Percentiles rank a stretch among this genome's conserved stretches.
These are phyloP conservation scores for Sorex maritimensis DNA, from an alignment of 2,797 vertebrate genomes.

Conservation along the genomic window DNA sequence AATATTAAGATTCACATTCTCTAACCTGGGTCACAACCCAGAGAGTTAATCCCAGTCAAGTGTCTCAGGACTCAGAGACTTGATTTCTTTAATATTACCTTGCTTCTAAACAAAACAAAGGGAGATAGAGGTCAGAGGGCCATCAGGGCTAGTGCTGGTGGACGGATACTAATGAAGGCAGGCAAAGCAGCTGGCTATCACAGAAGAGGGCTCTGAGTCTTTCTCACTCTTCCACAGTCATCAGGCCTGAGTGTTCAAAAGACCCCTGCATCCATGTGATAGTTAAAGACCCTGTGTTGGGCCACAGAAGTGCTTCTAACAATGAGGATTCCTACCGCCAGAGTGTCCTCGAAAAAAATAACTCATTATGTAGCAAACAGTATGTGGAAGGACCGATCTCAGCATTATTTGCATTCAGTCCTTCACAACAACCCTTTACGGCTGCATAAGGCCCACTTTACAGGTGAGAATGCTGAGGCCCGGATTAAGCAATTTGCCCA, in stretches of 20 bases:
- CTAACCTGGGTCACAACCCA: conserved; percentile 40
- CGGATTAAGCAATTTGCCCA: conserved; percentile 35
- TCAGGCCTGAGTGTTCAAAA: conserved; percentile 40
- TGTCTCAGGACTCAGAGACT: conserved; percentile 52
- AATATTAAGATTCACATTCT: conserved; percentile 46
- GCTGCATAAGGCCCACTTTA: conserved; percentile 58
- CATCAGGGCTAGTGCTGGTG: conserved; percentile 70
- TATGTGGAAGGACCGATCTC: conserved; percentile 23
- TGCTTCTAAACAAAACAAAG: conserved; percentile 67
- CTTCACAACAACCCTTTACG: conserved; percentile 58
- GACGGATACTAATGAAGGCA: conserved; percentile 72
- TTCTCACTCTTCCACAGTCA: conserved; percentile 36
- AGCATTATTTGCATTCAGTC: conserved; percentile 41
- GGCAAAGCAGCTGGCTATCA: conserved; percentile 74
- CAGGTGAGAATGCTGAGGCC: conserved; percentile 72
- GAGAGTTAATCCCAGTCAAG: conserved; percentile 54
- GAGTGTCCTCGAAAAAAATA: conserved; percentile 62
- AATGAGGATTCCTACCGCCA: conserved; percentile 45
- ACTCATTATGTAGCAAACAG: conserved; percentile 25
- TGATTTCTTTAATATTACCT: conserved; percentile 66
- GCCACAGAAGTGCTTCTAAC: conserved; percentile 39
- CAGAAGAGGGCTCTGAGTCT: conserved; percentile 57
- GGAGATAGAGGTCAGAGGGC: conserved; percentile 66
- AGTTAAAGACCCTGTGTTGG: conserved; percentile 67
- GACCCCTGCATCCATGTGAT: conserved; percentile 14